Evolutionary conservation across 2,797 vertebrate genomes (phyloP).

Genomic region (Spheniscus humboldti): DNA sequence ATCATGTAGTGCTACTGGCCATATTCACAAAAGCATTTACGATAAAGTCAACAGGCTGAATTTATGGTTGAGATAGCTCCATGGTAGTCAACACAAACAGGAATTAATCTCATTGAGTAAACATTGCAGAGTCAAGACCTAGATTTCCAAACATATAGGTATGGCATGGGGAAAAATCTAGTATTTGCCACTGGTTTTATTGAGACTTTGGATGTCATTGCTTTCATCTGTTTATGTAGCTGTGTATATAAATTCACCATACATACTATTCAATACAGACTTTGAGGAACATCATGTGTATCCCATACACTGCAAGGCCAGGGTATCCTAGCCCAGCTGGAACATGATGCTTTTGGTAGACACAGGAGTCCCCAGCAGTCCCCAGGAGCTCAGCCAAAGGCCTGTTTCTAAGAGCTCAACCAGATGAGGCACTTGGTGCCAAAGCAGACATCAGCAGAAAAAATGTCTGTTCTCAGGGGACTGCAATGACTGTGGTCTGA

Average conservation of each 20-base stretch:
- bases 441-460: neutral
- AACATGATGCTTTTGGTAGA: neutral
- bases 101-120: neutral
- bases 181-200: neutral
- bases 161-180: neutral
- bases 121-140: neutral
- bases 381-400: neutral
- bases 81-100: neutral
- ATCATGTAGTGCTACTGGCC: neutral
- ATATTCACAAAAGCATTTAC: neutral
- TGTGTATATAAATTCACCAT: neutral
- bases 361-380: neutral
- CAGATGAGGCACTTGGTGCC: neutral
- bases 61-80: neutral
- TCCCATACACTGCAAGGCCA: neutral
- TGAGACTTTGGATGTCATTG: neutral
- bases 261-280: neutral
- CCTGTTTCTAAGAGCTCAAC: neutral
- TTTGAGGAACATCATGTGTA: neutral
- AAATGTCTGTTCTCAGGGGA: neutral
- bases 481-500: neutral
- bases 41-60: neutral
- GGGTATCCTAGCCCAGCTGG: neutral
- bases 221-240: neutral
- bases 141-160: neutral